phyloP scores from a whole-genome alignment of 2,797 vertebrate species.

The Anisognathus igniventris region DNA sequence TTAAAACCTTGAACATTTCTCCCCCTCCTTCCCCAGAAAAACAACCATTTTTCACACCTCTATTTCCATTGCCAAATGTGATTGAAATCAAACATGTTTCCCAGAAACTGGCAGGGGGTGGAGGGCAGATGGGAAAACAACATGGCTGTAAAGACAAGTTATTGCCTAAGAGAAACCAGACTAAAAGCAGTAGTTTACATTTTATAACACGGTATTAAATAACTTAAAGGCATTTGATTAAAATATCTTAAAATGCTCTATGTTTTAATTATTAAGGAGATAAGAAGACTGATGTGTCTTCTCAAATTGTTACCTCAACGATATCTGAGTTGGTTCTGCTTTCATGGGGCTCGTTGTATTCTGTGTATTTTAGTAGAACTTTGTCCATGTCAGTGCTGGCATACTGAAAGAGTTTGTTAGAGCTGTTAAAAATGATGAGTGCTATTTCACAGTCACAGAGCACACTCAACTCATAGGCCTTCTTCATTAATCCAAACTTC shows the following conservation, averaged over 20 bases:
- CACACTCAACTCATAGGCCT: constrained; percentile 98
- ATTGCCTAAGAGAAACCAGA: not conserved
- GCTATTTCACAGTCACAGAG: constrained; percentile 99
- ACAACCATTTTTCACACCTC: constrained; percentile 30
- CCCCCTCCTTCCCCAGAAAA: not conserved
- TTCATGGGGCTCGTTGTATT: constrained; percentile 98
- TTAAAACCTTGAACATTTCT: not conserved
- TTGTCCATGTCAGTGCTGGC: constrained; percentile 99
- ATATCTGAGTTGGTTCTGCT: constrained; percentile 99
- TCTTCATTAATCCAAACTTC: constrained; percentile 99
- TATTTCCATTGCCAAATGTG: constrained; percentile 21
- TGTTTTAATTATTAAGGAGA: not conserved
- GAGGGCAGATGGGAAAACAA: constrained; percentile 45
- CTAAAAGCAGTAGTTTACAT: not conserved
- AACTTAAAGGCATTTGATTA: not conserved
- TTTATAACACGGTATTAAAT: not conserved
- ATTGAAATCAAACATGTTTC: constrained; percentile 1
- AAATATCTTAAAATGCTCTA: not conserved
- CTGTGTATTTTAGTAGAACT: constrained; percentile 98
- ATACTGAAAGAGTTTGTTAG: constrained; percentile 99
- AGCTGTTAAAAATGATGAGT: constrained; percentile 99
- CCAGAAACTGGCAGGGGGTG: constrained; percentile 17
- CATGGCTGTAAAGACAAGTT: not conserved
- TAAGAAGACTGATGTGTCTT: not conserved
- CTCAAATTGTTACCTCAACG: constrained; percentile 88